Evolutionary conservation across 2,888 invertebrate species (phyloP).

Genomic region (Biston stratarius): DNA sequence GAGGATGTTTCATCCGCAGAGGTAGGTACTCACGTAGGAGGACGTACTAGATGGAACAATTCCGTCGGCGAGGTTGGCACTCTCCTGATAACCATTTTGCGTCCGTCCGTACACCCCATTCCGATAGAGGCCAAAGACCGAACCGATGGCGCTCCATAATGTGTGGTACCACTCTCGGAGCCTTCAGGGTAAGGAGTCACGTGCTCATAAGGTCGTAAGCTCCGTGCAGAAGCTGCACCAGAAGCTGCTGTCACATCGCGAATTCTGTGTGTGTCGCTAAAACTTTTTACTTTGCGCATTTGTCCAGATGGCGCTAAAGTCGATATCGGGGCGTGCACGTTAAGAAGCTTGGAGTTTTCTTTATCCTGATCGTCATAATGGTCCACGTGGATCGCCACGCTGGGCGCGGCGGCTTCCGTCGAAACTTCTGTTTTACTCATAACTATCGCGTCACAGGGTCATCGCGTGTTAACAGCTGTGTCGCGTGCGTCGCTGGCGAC

Average conservation of each 20-base stretch:
- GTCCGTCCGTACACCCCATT: conserved; percentile 95
- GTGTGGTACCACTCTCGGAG: conserved; percentile 87
- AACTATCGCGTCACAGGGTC: conserved; percentile 81
- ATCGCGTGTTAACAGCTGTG: conserved; percentile 72
- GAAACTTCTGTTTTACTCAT: conserved; percentile 79
- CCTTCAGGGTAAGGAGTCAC: conserved; percentile 83
- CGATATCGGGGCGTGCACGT: conserved; percentile 67
- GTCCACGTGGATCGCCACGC: conserved; percentile 79
- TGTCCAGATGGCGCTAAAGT: conserved; percentile 79
- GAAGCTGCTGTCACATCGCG: conserved; percentile 78
- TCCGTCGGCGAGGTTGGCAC: conserved; percentile 95
- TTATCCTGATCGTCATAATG: conserved; percentile 72
- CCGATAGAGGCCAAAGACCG: conserved; percentile 94
- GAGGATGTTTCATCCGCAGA: conserved; percentile 73
- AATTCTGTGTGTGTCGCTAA: conserved; percentile 80
- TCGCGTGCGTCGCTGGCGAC: conserved; percentile 80
- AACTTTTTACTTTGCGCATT: conserved; percentile 84
- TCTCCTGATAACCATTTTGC: conserved; percentile 93
- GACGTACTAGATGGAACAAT: conserved; percentile 94
- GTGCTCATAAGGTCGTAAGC: conserved; percentile 81
- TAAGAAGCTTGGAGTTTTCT: conserved; percentile 76
- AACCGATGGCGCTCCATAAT: conserved; percentile 90
- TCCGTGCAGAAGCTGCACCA: conserved; percentile 80
- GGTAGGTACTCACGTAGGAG: conserved; percentile 91
- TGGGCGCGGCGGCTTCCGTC: conserved; percentile 77